Base-by-base conservation (phyloP, 1,140 invertebrate species). In the Notospermus geniculatus region DNA sequence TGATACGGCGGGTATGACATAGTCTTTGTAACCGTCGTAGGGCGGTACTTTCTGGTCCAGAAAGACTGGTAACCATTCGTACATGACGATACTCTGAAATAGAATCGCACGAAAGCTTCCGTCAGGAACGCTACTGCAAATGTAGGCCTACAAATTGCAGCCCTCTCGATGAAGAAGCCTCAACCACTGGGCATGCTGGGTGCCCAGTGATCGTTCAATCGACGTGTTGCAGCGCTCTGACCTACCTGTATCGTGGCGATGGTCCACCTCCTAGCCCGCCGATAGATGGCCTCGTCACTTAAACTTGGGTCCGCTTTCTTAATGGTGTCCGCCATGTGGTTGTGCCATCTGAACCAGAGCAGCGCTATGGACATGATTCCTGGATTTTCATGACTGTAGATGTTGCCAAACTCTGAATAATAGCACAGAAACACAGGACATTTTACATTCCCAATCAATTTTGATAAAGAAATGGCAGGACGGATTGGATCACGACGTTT, bases 381-480 rank as follows among this genome's bases (percentile, higher is more conserved):
- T 0, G 97, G 97, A 81, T 99, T 98, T 80, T 99, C 96, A 81
- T 98, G 98, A 9, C 92, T 93, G 66, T 96, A 85, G 1, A 94
- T 91, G 83, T 99, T 95, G 11, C 97, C 97, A 15, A 98, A 82
- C 63, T 97, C 96, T 99, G 72, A 53, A 84, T n/a, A n/a, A n/a
- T n/a, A n/a, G n/a, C n/a, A n/a, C n/a, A 58, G 41, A 57, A 46
- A 58, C 63, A 60, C 11, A n/a, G n/a, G n/a, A n/a, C n/a, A n/a
- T n/a, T n/a, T n/a, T n/a, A n/a, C n/a, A n/a, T n/a, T n/a, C n/a
- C n/a, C n/a, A n/a, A n/a, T n/a, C n/a, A n/a, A n/a, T n/a, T n/a
- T n/a, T n/a, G n/a, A n/a, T n/a, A n/a, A n/a, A n/a, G n/a, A n/a
- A n/a, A n/a, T n/a, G n/a, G n/a, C n/a, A n/a, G n/a, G n/a, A n/a